Percentiles rank a stretch among this genome's conserved stretches.
Conservation (phyloP, 2,797 vertebrate species). For the Acanthis flammea region DNA sequence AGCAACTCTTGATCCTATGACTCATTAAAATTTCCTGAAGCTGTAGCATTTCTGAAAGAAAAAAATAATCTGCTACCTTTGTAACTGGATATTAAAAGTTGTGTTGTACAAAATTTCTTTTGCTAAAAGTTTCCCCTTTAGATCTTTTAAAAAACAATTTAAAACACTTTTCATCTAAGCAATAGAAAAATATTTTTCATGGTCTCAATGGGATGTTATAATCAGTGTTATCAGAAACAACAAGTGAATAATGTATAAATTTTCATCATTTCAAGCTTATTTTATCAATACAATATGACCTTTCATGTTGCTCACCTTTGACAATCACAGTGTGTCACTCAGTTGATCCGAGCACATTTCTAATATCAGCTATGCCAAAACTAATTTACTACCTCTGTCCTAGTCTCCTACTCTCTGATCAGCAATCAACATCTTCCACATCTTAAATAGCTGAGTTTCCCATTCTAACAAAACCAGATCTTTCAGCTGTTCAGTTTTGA, state of each 20-base stretch:
- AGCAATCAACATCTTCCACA: neutral
- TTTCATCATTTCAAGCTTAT: neutral
- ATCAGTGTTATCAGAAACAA: neutral
- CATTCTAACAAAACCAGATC: neutral
- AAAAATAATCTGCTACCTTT: neutral
- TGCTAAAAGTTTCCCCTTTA: neutral
- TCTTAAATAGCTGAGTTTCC: neutral
- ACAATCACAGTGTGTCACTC: neutral
- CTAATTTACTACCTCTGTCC: neutral
- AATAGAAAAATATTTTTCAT: neutral
- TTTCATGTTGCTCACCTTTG: neutral
- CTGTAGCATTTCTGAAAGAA: constrained; percentile 12
- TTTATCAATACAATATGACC: neutral
- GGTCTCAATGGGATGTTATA: neutral
- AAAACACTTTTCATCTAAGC: neutral
- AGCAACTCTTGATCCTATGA: neutral
- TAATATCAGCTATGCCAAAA: neutral
- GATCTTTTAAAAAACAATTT: neutral
- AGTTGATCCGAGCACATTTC: neutral
- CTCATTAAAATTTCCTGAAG: constrained; percentile 12
- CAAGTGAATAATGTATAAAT: neutral
- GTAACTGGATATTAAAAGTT: neutral
- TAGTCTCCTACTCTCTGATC: neutral
- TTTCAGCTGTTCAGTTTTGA: neutral
- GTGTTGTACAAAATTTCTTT: neutral